phyloP scores from a whole-genome alignment of 2,888 invertebrate genomes.

The Nephrocerus scutellatus region DNA sequence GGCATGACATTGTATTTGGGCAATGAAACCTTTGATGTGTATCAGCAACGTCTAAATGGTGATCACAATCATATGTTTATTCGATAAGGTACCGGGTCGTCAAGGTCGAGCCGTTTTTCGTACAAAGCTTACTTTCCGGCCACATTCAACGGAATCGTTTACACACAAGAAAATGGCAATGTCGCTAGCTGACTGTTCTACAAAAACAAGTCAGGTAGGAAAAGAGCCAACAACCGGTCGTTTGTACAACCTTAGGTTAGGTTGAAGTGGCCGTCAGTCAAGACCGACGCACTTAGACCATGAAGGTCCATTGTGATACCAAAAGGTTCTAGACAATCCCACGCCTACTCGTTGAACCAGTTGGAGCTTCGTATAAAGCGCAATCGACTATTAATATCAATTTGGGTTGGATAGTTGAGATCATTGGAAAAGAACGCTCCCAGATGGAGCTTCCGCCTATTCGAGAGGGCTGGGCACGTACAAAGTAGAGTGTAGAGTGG shows the following conservation, averaged over 20 bases:
- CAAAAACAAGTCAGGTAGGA: conserved; percentile 73
- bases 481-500: no score
- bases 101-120: conserved; percentile 97
- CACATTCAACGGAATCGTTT: conserved; percentile 97
- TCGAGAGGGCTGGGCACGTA: no score
- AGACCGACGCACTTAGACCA: no score
- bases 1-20: conserved; percentile 95
- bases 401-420: no score
- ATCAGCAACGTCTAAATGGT: conserved; percentile 86
- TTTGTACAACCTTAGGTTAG: conserved; percentile 81
- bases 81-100: conserved; percentile 84
- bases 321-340: no score
- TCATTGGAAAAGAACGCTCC: no score
- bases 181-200: conserved; percentile 89
- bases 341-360: no score
- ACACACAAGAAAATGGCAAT: conserved; percentile 99
- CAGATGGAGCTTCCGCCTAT: no score
- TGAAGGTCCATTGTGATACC: no score
- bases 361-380: no score
- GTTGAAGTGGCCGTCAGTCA: no score
- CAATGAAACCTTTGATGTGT: conserved; percentile 96
- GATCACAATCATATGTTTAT: conserved; percentile 98
- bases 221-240: conserved; percentile 89
- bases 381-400: no score
- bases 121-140: conserved; percentile 93